Evolutionary conservation across 2,888 invertebrate genomes (phyloP).

Genomic region (Pteria penguin): DNA sequence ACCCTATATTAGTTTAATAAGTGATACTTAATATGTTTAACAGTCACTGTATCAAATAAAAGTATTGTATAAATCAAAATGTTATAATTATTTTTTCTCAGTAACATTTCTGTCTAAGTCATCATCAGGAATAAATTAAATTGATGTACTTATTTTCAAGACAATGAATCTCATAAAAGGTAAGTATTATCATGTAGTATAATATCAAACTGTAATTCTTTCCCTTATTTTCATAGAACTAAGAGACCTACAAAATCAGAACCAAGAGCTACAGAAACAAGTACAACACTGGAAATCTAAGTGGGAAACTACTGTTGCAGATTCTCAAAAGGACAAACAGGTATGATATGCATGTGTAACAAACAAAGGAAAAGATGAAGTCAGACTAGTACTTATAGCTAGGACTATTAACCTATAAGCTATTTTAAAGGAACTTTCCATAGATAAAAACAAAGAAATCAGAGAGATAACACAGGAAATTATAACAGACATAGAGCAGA

Average conservation of each 20-base stretch:
- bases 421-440: slow-evolving; percentile 51
- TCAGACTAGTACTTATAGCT: slow-evolving; percentile 56
- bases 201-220: not conserved
- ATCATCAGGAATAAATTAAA: too few species aligned
- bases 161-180: too few species aligned
- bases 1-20: too few species aligned
- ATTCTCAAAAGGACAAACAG: slow-evolving; percentile 64
- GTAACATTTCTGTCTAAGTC: too few species aligned
- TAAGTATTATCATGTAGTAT: not conserved
- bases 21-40: too few species aligned
- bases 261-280: slow-evolving; percentile 36
- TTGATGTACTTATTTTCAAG: too few species aligned
- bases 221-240: not conserved
- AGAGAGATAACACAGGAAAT: slow-evolving; percentile 63
- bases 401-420: too few species aligned
- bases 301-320: slow-evolving; percentile 53
- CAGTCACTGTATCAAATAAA: too few species aligned
- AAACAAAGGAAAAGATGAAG: too few species aligned
- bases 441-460: slow-evolving; percentile 56
- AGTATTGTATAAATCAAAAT: too few species aligned
- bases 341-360: too few species aligned
- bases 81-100: too few species aligned
- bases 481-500: slow-evolving; percentile 55
- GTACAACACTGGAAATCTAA: slow-evolving; percentile 57
- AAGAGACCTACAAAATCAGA: not conserved